Percentiles rank a stretch among this genome's conserved stretches.
These are phyloP conservation scores for Sclerurus mexicanus DNA, from an alignment of 2,113 vertebrate genomes.

Conservation along the genomic window DNA sequence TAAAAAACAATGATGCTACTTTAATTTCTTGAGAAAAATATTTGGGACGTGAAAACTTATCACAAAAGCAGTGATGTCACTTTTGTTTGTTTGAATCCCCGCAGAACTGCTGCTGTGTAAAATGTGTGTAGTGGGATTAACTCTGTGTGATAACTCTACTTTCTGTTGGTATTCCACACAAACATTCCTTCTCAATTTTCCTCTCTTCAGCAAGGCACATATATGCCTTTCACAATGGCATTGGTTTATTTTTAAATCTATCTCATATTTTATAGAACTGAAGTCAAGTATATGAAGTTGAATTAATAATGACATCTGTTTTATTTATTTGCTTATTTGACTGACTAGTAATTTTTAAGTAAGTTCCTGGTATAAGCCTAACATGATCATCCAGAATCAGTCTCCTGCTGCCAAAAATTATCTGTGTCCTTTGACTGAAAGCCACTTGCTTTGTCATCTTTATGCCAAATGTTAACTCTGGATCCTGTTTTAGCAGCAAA, in stretches of 20 bases:
- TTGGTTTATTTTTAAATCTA: background rate
- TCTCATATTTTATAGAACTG: background rate
- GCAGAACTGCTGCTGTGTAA: background rate
- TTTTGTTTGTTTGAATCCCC: background rate
- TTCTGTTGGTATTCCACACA: background rate
- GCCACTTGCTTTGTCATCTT: background rate
- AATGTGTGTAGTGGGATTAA: background rate
- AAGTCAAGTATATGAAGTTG: background rate
- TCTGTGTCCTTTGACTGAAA: background rate
- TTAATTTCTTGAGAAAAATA: background rate
- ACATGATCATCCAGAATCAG: background rate
- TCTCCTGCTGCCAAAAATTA: background rate
- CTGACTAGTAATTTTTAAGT: background rate
- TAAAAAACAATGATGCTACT: background rate
- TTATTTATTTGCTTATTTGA: constrained; percentile 18
- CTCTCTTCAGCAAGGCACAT: background rate
- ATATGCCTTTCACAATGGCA: background rate
- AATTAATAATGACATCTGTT: background rate
- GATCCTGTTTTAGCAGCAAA: background rate
- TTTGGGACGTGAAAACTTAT: background rate
- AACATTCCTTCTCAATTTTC: background rate
- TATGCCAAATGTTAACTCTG: background rate
- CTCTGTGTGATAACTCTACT: background rate
- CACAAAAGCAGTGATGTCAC: background rate
- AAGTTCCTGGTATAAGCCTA: background rate